Evolutionary conservation across 2,888 invertebrate genomes (phyloP).

Genomic region (Cryptus armator): DNA sequence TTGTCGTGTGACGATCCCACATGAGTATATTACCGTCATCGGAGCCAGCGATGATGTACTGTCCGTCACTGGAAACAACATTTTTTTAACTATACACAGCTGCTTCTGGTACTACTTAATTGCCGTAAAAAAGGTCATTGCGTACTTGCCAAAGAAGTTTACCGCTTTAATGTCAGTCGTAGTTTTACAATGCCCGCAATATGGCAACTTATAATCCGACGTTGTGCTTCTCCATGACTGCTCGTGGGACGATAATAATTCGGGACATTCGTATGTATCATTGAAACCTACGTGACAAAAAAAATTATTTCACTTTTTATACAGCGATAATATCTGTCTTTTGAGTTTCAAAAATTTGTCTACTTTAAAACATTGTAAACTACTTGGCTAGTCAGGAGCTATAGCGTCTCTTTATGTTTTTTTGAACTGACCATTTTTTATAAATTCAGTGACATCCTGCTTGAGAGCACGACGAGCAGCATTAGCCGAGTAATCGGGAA

Average conservation of each 20-base stretch:
- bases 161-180: conserved; percentile 99
- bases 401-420: background rate
- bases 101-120: background rate
- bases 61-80: conserved; percentile 85
- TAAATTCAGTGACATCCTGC: conserved; percentile 87
- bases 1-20: conserved; percentile 96
- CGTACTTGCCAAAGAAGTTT: conserved; percentile 92
- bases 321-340: too few species aligned
- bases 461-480: conserved; percentile 86
- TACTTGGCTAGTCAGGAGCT: too few species aligned
- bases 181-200: conserved; percentile 98
- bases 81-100: background rate
- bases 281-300: conserved; percentile 5
- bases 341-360: too few species aligned
- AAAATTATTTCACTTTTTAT: background rate
- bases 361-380: too few species aligned
- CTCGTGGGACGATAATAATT: conserved; percentile 79
- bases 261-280: conserved; percentile 35
- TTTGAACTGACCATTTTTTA: conserved; percentile 79
- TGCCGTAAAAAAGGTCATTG: conserved; percentile 30
- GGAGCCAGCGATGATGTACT: conserved; percentile 91
- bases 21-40: conserved; percentile 98
- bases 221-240: conserved; percentile 79
- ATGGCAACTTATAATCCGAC: conserved; percentile 92
- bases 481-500: conserved; percentile 90